phyloP scores from a whole-genome alignment of 2,888 invertebrate species.

The Andrena minutula region DNA sequence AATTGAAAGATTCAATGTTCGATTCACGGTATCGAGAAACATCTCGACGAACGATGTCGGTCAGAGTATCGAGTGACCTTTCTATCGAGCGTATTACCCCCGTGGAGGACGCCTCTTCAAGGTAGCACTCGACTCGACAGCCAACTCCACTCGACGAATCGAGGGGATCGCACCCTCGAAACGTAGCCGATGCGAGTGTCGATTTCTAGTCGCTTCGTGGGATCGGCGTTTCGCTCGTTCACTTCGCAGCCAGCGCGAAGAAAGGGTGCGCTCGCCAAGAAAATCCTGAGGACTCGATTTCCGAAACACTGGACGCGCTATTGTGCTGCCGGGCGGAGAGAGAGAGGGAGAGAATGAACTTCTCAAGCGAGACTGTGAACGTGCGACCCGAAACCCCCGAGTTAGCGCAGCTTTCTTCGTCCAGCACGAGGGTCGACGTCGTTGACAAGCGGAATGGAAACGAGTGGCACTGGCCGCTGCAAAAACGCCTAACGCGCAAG shows the following conservation, averaged over 20 bases:
- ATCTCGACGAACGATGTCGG: neutral
- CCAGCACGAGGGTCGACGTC: slow-evolving; percentile 8
- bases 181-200: slow-evolving; percentile 66
- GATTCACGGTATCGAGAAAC: neutral
- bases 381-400: slow-evolving; percentile 15
- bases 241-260: slow-evolving; percentile 69
- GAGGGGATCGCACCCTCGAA: slow-evolving; percentile 63
- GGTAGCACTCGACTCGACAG: slow-evolving; percentile 38
- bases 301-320: slow-evolving; percentile 59
- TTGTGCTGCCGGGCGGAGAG: slow-evolving; percentile 10
- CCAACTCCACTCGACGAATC: slow-evolving; percentile 21
- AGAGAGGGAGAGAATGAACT: neutral
- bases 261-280: slow-evolving; percentile 73
- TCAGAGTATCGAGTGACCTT: slow-evolving; percentile 22
- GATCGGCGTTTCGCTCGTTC: slow-evolving; percentile 66
- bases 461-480: slow-evolving; percentile 4
- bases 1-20: neutral
- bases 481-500: slow-evolving; percentile 25
- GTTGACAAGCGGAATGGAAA: slow-evolving; percentile 39
- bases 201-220: slow-evolving; percentile 66
- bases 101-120: slow-evolving; percentile 31
- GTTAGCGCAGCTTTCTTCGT: neutral
- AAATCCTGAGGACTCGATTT: slow-evolving; percentile 68
- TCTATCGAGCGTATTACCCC: slow-evolving; percentile 12
- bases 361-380: slow-evolving; percentile 16